A percentile compares a stretch with the other conserved stretches of the same genome.
Conservation (phyloP, 2,113 vertebrate genomes). For the Oryctolagus cuniculus region DNA sequence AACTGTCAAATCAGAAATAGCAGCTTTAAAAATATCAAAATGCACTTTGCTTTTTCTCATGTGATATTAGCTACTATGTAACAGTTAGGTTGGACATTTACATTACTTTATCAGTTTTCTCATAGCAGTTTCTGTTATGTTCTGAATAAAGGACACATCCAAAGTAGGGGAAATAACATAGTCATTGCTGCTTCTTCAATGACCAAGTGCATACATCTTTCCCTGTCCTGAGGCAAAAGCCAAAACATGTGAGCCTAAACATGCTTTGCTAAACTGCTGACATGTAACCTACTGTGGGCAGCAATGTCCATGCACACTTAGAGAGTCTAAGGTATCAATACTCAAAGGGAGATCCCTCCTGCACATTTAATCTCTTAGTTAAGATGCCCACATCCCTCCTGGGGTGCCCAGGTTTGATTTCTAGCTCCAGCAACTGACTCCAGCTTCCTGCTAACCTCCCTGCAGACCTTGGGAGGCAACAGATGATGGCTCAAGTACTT, state of each 20-base stretch:
- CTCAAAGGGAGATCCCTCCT: background rate
- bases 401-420: no score
- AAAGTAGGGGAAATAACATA: background rate
- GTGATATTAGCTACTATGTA: conserved; percentile 19
- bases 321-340: background rate
- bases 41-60: conserved; percentile 23
- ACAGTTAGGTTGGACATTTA: conserved; percentile 58
- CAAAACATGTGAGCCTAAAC: background rate
- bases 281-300: background rate
- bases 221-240: background rate
- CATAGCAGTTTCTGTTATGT: background rate
- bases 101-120: conserved; percentile 58
- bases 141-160: conserved; percentile 25
- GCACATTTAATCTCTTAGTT: no score
- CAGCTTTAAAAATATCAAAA: conserved; percentile 63
- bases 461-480: no score
- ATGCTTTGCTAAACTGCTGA: background rate
- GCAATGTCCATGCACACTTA: background rate
- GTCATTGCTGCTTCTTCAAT: background rate
- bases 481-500: no score
- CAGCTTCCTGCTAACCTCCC: no score
- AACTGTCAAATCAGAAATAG: conserved; percentile 70
- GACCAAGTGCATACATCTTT: background rate
- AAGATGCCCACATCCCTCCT: no score
- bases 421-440: no score